phyloP scores from a whole-genome alignment of 2,888 invertebrate genomes.

The Artemia sinica region DNA sequence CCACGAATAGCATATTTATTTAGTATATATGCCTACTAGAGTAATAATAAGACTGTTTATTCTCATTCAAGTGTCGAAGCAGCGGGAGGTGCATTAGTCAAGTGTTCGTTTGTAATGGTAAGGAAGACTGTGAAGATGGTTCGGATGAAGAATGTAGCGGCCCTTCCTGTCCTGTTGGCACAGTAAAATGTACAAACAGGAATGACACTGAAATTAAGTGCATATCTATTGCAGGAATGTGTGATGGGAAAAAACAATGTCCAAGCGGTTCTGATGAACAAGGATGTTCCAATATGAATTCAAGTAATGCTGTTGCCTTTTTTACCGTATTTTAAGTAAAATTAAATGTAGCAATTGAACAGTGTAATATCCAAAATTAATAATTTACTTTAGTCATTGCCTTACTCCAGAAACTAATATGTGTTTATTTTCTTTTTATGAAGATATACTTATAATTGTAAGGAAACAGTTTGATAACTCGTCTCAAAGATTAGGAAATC shows the following conservation, averaged over 20 bases:
- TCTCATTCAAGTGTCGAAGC: slow-evolving; percentile 50
- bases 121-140: slow-evolving; percentile 60
- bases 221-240: slow-evolving; percentile 57
- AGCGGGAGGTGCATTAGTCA: slow-evolving; percentile 73
- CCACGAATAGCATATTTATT: too few relatives aligned
- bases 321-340: too few relatives aligned
- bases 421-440: too few relatives aligned
- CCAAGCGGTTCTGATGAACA: slow-evolving; percentile 32
- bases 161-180: slow-evolving; percentile 35
- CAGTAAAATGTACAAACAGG: slow-evolving; percentile 38
- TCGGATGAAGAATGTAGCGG: slow-evolving; percentile 66
- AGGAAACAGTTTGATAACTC: too few relatives aligned
- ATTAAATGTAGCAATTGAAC: too few relatives aligned
- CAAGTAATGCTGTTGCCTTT: too few relatives aligned
- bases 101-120: slow-evolving; percentile 79
- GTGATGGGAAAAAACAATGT: slow-evolving; percentile 49
- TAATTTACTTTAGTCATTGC: too few relatives aligned
- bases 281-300: slow-evolving; percentile 26
- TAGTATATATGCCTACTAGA: background rate
- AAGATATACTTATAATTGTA: too few relatives aligned
- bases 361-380: too few relatives aligned
- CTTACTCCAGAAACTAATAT: too few relatives aligned
- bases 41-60: background rate
- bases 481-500: too few relatives aligned
- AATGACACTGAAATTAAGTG: slow-evolving; percentile 34